Evolutionary conservation across 2,797 vertebrate genomes (phyloP), one percentile per base, ranked within the genome.

Genomic region (Urophycis tenuis): DNA sequence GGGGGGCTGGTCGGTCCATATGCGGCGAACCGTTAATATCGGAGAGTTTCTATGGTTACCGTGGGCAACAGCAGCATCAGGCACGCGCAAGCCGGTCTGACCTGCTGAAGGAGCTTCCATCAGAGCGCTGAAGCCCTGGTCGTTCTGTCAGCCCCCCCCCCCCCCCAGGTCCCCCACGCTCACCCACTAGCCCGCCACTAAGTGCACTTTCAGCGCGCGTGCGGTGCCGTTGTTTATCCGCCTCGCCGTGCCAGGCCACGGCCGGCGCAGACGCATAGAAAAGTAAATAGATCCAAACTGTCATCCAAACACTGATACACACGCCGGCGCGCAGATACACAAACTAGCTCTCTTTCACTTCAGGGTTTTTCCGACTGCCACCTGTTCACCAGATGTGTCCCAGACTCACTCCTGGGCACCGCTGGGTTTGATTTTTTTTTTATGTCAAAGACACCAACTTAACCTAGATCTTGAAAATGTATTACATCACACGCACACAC

Each of bases 1-100:
- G 82, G 80, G 81, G 80, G 77, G 81, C 89, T 91, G 91, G 87
- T 92, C 92, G 90, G 87, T 33, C 60, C 60, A 5, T 67, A 11
- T 25, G 53, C 11, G 53, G n/a, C 29, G 25, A 67, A 67, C 60
- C n/a, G 15, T 29, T 67, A 5, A 67, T 67, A 29, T 67, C 29
- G 60, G 25, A 29, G n/a, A 14, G n/a, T 25, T n/a, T 60, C 22
- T 25, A 25, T 60, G 53, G 53, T 60, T 19, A 49, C 45, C 45
- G 4, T 49, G 45, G 17, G 17, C 45, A 49, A 49, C 45, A 3
- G 34, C n/a, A 35, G 17, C 5, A 17, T 49, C 19, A 22, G 19
- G 17, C 45, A 1, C 22, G 7, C 17, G 45, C 45, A 1, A 49
- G 14, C n/a, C n/a, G 45, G 17, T 49, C 6, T 19, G 7, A 49